Base-by-base conservation (phyloP, 2,888 invertebrate genomes). In the Cotesia congregata region DNA sequence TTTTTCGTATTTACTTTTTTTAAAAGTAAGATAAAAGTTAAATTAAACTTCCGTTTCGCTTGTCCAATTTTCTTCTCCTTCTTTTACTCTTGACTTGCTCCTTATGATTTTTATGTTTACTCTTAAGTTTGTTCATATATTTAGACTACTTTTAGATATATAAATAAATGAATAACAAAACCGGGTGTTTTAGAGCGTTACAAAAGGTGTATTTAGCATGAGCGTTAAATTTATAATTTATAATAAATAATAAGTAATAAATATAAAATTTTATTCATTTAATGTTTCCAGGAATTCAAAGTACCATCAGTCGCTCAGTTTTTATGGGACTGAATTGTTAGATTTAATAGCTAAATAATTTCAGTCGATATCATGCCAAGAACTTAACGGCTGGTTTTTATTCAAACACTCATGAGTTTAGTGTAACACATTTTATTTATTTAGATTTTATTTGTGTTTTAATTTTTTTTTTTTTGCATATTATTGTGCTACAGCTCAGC, bases 111-210 rank as follows among this genome's bases (percentile, higher is more conserved):
- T 30, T 30, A 30, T 30, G 30, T 30, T 30, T 30, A 30, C 30
- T 30, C 3, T 30, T 30, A 30, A 30, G 30, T 30, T 30, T 4
- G 30, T 30, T 30, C 64, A 61, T 71, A 39, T 78, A 50, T 50
- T 50, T 50, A 50, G 50, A 50, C 12, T 12, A 50, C 12, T 50
- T 12, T 50, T 12, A 12, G 7, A 50, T 50, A 12, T 50, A 50
- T 12, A 50, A 50, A 50, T 50, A 50, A 50, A 50, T 50, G 12
- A 50, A 50, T 50, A 50, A 6, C 12, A 50, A 50, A 50, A 50
- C 12, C 7, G 39, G 64, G 81, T 76, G 85, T 88, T 88, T 86
- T 78, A 88, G 88, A 88, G 88, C 88, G 88, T 88, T 87, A 86
- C 88, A 82, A 81, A 76, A 77, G 75, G 75, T 74, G 71, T 73